Conservation (phyloP, 35 echinoderm and acorn worm genomes). For the Strongylocentrotus purpuratus region DNA sequence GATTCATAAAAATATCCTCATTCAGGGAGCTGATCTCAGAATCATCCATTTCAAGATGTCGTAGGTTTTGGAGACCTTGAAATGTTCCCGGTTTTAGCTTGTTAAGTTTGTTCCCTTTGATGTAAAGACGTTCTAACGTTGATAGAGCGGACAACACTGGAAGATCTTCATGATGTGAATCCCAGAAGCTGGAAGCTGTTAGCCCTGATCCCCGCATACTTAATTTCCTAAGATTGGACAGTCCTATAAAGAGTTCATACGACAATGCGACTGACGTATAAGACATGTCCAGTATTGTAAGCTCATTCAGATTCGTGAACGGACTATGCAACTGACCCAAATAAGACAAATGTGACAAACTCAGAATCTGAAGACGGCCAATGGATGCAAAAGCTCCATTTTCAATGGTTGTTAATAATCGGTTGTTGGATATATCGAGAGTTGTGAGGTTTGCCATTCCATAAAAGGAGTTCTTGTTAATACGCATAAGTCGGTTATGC, state of each 20-base stretch:
- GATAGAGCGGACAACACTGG: not conserved
- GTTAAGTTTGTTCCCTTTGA: not conserved
- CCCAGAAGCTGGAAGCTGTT: not conserved
- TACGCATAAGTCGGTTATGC: not conserved
- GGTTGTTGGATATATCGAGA: not conserved
- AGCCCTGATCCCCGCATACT: not conserved
- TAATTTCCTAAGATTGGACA: not conserved
- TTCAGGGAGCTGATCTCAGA: not conserved
- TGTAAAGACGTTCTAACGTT: not conserved
- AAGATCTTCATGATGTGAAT: not conserved
- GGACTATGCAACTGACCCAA: not conserved
- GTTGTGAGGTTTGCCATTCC: constrained; percentile 13
- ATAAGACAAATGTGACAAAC: not conserved
- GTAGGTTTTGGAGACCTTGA: not conserved
- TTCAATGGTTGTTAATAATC: not conserved
- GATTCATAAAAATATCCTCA: not conserved
- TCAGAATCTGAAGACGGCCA: not conserved
- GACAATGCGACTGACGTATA: not conserved
- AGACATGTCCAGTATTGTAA: not conserved
- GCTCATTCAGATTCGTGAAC: not conserved
- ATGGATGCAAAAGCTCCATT: not conserved
- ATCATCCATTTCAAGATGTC: not conserved
- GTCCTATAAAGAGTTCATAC: not conserved
- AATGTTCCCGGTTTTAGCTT: constrained; percentile 11
- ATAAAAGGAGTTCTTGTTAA: not conserved